Evolutionary conservation across 2,113 vertebrate genomes (phyloP).

Genomic region (Notarius lentiginosus): DNA sequence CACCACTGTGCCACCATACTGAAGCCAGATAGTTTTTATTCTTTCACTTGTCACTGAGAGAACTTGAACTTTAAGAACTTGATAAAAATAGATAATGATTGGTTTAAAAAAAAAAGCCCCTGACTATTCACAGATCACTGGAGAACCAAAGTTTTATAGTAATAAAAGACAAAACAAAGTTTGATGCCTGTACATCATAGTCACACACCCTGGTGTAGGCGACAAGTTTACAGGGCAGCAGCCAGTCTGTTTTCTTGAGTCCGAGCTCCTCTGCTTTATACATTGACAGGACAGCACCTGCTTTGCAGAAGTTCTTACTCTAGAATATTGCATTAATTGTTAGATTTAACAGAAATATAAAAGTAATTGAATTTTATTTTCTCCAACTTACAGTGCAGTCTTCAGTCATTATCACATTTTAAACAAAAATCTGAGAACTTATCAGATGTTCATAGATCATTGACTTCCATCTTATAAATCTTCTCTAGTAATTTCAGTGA

Average conservation of each 20-base stretch:
- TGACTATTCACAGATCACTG: no score
- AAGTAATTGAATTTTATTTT: background rate
- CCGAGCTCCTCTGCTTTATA: background rate
- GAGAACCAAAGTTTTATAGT: background rate
- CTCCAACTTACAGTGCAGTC: slow-evolving; percentile 12
- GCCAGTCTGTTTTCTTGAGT: slow-evolving; percentile 5
- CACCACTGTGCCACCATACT: no score
- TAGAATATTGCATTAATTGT: background rate
- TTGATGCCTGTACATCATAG: background rate
- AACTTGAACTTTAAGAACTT: no score
- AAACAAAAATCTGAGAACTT: background rate
- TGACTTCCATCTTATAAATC: background rate
- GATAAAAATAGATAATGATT: no score
- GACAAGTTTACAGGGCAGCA: background rate
- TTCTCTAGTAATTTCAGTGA: background rate
- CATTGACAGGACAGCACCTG: background rate
- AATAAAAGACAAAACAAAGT: no score
- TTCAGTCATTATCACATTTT: background rate
- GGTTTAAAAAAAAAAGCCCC: no score
- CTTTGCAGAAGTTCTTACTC: background rate
- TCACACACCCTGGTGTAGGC: slow-evolving; percentile 16
- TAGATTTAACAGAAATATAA: background rate
- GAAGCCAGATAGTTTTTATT: no score
- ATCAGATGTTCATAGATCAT: background rate
- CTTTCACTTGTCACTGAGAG: no score